These are phyloP conservation scores for Apteryx mantelli DNA, from an alignment of 2,113 vertebrate genomes.

Conservation along the genomic window DNA sequence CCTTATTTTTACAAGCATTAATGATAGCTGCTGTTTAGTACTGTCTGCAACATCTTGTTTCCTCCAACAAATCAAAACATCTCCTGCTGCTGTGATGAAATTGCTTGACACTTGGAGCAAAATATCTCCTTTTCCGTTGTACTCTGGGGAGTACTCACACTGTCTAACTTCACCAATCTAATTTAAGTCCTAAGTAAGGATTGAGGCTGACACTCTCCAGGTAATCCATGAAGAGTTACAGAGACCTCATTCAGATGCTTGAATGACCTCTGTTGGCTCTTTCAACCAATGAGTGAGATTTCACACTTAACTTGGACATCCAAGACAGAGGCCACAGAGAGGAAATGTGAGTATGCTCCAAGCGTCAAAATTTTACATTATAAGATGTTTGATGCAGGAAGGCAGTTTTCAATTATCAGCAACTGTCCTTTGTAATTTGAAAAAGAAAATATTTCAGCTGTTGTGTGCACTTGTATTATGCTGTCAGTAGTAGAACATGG, in stretches of 20 bases:
- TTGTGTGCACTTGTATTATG: neutral
- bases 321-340: neutral
- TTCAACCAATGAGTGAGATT: neutral
- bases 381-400: neutral
- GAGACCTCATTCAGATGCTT: neutral
- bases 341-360: neutral
- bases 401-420: neutral
- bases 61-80: neutral
- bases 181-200: neutral
- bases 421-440: neutral
- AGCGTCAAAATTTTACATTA: neutral
- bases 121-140: neutral
- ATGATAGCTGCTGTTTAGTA: neutral
- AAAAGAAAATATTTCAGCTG: neutral
- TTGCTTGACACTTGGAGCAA: neutral
- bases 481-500: neutral
- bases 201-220: neutral
- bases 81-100: neutral
- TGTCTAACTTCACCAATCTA: neutral
- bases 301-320: neutral
- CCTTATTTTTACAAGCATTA: neutral
- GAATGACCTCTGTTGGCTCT: neutral
- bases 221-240: neutral
- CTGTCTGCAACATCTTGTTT: neutral
- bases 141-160: neutral